phyloP scores from a whole-genome alignment of 2,797 vertebrate species.

The Myotis findleyi region DNA sequence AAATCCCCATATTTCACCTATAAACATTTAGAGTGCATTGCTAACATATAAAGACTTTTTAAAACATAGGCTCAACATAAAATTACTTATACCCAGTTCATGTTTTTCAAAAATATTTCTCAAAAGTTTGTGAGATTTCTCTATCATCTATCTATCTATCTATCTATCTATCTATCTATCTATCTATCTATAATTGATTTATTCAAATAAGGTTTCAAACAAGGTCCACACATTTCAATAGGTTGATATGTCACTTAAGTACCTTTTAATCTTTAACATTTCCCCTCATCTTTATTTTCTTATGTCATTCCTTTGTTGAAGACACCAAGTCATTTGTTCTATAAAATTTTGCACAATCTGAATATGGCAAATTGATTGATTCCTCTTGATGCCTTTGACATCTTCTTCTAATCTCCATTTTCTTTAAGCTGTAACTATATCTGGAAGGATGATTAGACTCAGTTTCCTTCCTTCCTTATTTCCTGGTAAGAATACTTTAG shows the following conservation, averaged over 20 bases:
- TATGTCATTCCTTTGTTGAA: not conserved
- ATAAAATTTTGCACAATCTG: not conserved
- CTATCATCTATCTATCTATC: not conserved
- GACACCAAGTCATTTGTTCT: not conserved
- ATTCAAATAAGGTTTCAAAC: not conserved
- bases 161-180: not conserved
- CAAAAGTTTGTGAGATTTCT: slow-evolving; percentile 11
- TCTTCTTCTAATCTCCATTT: not conserved
- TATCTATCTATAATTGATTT: not conserved
- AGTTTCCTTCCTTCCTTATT: not conserved
- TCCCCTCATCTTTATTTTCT: not conserved
- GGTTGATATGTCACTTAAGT: not conserved
- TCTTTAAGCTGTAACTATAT: not conserved
- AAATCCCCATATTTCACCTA: slow-evolving; percentile 45
- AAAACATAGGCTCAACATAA: not conserved
- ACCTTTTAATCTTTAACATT: not conserved
- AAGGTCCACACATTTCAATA: not conserved
- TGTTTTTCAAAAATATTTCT: slow-evolving; percentile 56
- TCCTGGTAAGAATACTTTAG: not conserved
- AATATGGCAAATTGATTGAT: not conserved
- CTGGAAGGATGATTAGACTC: not conserved
- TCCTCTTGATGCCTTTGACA: not conserved
- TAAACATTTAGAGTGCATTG: not conserved
- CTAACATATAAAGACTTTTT: slow-evolving; percentile 32
- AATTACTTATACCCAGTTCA: slow-evolving; percentile 1